Evolutionary conservation across 1,140 invertebrate genomes (phyloP).

Genomic region (Phocides pigmalion): DNA sequence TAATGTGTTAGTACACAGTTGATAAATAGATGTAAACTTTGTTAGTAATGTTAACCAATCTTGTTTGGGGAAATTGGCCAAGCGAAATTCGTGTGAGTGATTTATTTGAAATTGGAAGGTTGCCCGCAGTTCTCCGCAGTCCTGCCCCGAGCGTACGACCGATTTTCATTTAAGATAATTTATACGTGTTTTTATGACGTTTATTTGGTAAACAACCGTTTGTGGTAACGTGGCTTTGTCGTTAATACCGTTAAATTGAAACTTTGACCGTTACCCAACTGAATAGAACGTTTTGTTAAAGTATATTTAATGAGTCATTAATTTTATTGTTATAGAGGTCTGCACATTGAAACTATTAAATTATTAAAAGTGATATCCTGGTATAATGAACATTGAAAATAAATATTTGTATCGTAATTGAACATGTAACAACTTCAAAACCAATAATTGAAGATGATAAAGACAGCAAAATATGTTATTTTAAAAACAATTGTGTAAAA

Average conservation of each 20-base stretch:
- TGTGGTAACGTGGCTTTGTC: not conserved
- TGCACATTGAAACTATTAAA: no score
- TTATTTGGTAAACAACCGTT: slow-evolving; percentile 5
- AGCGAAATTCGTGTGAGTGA: slow-evolving; percentile 50
- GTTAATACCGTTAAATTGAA: not conserved
- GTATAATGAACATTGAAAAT: no score
- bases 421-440: no score
- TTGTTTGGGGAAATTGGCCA: slow-evolving; percentile 49
- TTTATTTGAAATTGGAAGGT: slow-evolving; percentile 64
- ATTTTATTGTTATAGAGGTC: no score
- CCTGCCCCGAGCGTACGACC: slow-evolving; percentile 6
- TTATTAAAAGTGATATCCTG: no score
- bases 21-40: slow-evolving; percentile 48
- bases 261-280: not conserved
- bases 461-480: no score
- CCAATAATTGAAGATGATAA: no score
- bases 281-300: not conserved
- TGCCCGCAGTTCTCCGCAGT: slow-evolving; percentile 44
- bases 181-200: slow-evolving; percentile 20
- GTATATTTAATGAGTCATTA: no score
- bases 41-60: slow-evolving; percentile 54
- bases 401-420: no score
- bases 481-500: no score
- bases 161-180: slow-evolving; percentile 25
- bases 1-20: not conserved